Evolutionary conservation across 2,113 vertebrate species (phyloP).

Genomic region (Rhombomys opimus): DNA sequence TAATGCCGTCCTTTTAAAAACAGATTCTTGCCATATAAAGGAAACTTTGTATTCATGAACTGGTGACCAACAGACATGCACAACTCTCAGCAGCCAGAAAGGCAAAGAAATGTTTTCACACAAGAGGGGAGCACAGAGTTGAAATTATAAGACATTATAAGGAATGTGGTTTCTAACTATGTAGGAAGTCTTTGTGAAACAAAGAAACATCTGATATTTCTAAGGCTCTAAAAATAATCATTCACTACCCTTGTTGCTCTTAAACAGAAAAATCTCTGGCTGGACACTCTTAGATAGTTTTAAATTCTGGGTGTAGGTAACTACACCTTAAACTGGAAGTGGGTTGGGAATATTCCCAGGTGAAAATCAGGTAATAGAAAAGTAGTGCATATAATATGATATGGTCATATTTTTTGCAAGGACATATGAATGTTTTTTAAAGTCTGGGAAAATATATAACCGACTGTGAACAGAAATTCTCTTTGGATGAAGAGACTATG

Average conservation of each 20-base stretch:
- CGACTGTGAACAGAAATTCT: background rate
- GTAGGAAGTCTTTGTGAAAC: background rate
- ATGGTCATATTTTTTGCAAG: background rate
- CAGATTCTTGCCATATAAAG: background rate
- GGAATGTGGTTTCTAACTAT: background rate
- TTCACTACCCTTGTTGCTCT: background rate
- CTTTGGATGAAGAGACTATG: background rate
- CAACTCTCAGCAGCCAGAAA: background rate
- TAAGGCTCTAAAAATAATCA: background rate
- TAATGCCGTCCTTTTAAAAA: background rate
- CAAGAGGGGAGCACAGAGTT: constrained; percentile 25
- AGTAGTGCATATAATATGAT: background rate
- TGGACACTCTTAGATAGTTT: background rate
- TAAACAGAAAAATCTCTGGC: background rate
- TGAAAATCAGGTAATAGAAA: background rate
- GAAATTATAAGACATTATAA: background rate
- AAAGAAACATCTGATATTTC: background rate
- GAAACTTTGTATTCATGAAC: background rate
- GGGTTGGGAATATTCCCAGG: background rate
- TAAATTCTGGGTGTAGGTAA: background rate
- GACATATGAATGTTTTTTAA: constrained; percentile 14
- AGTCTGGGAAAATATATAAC: background rate
- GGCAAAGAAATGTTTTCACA: background rate
- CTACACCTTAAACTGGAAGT: background rate
- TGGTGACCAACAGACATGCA: background rate